phyloP scores from a whole-genome alignment of 2,113 vertebrate genomes.

The Ploceus nigricollis region DNA sequence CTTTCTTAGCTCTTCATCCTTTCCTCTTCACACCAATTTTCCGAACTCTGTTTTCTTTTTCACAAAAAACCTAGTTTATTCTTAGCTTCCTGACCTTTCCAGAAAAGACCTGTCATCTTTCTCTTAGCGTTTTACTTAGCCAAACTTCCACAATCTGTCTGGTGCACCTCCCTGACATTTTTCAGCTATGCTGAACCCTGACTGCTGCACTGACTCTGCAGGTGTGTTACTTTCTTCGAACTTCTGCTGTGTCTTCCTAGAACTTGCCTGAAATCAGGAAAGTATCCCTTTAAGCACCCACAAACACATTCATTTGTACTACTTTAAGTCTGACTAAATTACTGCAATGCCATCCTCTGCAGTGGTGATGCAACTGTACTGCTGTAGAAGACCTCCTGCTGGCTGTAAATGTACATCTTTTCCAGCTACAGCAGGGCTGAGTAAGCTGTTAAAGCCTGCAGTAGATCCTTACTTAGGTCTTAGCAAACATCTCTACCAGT shows the following conservation, averaged over 20 bases:
- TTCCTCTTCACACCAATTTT: slow-evolving; percentile 28
- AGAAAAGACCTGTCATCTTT: background rate
- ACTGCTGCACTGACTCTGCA: background rate
- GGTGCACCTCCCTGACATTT: background rate
- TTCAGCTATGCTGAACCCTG: background rate
- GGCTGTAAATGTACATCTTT: background rate
- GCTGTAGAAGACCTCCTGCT: background rate
- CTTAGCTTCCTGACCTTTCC: slow-evolving; percentile 47
- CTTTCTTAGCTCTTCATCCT: background rate
- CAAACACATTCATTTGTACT: background rate
- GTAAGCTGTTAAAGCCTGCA: background rate
- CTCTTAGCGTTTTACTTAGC: background rate
- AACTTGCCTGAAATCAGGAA: background rate
- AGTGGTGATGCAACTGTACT: background rate
- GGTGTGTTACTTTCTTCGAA: background rate
- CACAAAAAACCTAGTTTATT: background rate
- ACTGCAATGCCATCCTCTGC: background rate
- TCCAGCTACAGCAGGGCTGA: background rate
- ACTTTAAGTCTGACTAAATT: background rate
- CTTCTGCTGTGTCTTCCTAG: background rate
- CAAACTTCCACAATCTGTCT: background rate
- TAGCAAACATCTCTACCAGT: background rate
- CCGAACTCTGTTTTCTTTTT: background rate
- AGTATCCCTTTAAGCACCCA: background rate
- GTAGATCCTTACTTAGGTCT: background rate